These are phyloP conservation scores for Chloroceryle amazona DNA, from an alignment of 2,797 vertebrate genomes.

Conservation along the genomic window DNA sequence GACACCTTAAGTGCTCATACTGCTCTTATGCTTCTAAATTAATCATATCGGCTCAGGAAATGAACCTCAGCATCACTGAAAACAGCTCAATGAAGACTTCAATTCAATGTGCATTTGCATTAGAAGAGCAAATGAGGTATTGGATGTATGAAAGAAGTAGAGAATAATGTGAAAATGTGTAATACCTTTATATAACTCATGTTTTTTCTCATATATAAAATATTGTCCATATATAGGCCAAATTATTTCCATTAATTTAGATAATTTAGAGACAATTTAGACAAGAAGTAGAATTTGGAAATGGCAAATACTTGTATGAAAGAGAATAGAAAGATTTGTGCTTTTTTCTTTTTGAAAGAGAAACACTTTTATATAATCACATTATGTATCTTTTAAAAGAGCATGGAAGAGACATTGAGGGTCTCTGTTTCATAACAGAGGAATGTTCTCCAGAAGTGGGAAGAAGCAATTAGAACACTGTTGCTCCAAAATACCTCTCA, in stretches of 20 bases:
- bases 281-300: not conserved
- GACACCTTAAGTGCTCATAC: not conserved
- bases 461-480: not conserved
- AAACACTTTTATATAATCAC: not conserved
- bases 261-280: not conserved
- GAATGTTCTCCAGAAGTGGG: not conserved
- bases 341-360: not conserved
- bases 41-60: conserved; percentile 42
- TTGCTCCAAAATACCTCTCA: not conserved
- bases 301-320: not conserved
- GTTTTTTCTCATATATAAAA: not conserved
- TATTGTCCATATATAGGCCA: not conserved
- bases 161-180: not conserved
- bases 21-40: not conserved
- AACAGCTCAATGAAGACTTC: not conserved
- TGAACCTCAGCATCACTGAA: not conserved
- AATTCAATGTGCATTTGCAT: not conserved
- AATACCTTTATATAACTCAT: not conserved
- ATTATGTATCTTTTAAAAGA: not conserved
- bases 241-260: not conserved
- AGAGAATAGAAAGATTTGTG: not conserved
- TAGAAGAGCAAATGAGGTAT: not conserved
- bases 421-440: not conserved
- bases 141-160: not conserved
- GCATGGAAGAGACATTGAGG: not conserved